Conservation (phyloP, 2,797 vertebrate genomes). For the Alauda arvensis region DNA sequence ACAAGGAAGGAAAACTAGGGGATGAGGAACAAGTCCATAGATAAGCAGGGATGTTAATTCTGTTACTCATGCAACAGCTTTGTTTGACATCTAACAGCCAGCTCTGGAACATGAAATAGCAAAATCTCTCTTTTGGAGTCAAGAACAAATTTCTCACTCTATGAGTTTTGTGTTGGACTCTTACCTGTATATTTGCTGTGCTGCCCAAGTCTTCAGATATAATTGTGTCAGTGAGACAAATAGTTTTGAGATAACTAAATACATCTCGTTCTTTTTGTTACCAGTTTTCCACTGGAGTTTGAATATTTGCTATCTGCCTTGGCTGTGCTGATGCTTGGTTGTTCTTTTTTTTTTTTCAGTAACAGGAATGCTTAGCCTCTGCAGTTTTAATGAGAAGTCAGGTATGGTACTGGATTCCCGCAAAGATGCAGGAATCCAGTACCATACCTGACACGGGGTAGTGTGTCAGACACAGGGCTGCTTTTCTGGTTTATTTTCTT, state of each 20-base stretch:
- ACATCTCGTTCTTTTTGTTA: neutral
- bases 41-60: neutral
- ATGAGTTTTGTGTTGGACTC: neutral
- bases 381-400: neutral
- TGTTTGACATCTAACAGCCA: neutral
- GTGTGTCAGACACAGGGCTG: neutral
- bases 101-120: neutral
- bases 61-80: neutral
- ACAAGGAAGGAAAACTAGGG: neutral
- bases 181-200: neutral
- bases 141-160: neutral
- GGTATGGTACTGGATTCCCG: neutral
- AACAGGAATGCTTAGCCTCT: neutral
- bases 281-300: rapidly evolving
- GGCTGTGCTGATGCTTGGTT: neutral
- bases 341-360: neutral
- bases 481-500: neutral
- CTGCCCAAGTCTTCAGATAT: neutral
- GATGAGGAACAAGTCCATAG: neutral
- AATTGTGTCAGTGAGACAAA: neutral
- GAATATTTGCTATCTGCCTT: neutral
- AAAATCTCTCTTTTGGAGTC: neutral
- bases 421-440: too few species aligned
- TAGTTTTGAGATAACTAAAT: neutral
- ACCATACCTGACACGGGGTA: too few species aligned